Conservation (phyloP, 2,888 invertebrate genomes). For the Dyspetes luteomarginatus region DNA sequence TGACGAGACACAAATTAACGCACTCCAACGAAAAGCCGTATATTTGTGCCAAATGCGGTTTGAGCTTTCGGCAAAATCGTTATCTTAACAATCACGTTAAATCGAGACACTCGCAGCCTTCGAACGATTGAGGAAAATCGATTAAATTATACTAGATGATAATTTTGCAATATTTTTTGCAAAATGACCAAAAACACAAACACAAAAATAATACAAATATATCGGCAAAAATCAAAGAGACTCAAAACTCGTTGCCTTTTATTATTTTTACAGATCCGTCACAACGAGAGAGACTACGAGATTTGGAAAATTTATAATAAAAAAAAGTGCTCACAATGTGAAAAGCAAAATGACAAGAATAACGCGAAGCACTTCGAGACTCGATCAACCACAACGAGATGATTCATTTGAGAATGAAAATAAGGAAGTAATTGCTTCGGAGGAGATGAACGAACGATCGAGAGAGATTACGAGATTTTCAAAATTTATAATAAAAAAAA, state of each 20-base stretch:
- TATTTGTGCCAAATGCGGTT: constrained; percentile 83
- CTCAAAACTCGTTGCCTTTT: constrained; percentile 69
- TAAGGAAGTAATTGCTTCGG: not conserved
- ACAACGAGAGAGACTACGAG: constrained; percentile 66
- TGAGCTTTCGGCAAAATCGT: constrained; percentile 85
- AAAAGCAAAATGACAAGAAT: constrained; percentile 47
- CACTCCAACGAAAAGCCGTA: constrained; percentile 85
- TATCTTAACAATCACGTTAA: constrained; percentile 85
- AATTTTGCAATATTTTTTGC: too few species aligned
- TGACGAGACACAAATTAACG: constrained; percentile 85
- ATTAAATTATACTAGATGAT: too few species aligned
- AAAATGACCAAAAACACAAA: not conserved
- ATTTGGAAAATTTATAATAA: constrained; percentile 17
- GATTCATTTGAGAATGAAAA: not conserved
- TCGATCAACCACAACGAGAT: not conserved
- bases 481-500: constrained; percentile 12
- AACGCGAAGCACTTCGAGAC: constrained; percentile 1
- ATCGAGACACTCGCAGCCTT: constrained; percentile 80
- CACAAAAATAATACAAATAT: constrained; percentile 4
- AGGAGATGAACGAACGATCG: not conserved
- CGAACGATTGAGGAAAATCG: constrained; percentile 34
- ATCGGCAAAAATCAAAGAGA: constrained; percentile 25
- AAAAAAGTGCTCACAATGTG: constrained; percentile 33
- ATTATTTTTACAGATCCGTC: constrained; percentile 75
- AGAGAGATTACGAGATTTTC: constrained; percentile 19